These are phyloP conservation scores for Bombus confusus DNA, from an alignment of 1,140 invertebrate genomes.

Conservation along the genomic window DNA sequence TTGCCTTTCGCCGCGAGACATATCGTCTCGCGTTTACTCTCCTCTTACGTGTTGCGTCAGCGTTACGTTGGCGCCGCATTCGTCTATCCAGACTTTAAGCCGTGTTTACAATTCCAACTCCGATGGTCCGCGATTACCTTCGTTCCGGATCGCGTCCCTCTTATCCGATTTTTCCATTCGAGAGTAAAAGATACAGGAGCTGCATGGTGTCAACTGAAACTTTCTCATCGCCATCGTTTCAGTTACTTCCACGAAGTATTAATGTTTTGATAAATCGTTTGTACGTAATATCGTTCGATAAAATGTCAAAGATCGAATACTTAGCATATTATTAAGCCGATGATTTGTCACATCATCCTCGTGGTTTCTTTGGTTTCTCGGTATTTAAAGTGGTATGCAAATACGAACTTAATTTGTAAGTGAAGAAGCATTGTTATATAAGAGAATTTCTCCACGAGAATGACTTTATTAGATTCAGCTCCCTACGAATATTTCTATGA, in stretches of 20 bases:
- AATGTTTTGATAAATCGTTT: too few species aligned
- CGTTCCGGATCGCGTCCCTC: slow-evolving; percentile 27
- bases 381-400: too few species aligned
- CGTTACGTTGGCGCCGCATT: slow-evolving; percentile 75
- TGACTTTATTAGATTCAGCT: background rate
- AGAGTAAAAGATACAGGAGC: slow-evolving; percentile 14
- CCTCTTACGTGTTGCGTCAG: slow-evolving; percentile 77
- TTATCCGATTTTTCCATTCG: slow-evolving; percentile 30
- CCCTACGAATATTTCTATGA: background rate
- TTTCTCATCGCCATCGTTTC: background rate
- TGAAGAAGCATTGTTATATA: background rate
- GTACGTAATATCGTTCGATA: too few species aligned
- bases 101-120: slow-evolving; percentile 64
- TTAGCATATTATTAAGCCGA: too few species aligned
- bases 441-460: too few species aligned
- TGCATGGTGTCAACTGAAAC: background rate
- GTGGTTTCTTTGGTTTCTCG: too few species aligned
- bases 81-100: slow-evolving; percentile 62
- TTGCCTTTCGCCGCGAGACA: slow-evolving; percentile 60
- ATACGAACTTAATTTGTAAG: background rate
- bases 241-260: too few species aligned
- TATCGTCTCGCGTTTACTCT: slow-evolving; percentile 65
- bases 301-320: too few species aligned
- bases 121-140: slow-evolving; percentile 50
- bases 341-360: too few species aligned